These are phyloP conservation scores for Callosobruchus maculatus DNA, from an alignment of 2,888 invertebrate species.

Conservation along the genomic window DNA sequence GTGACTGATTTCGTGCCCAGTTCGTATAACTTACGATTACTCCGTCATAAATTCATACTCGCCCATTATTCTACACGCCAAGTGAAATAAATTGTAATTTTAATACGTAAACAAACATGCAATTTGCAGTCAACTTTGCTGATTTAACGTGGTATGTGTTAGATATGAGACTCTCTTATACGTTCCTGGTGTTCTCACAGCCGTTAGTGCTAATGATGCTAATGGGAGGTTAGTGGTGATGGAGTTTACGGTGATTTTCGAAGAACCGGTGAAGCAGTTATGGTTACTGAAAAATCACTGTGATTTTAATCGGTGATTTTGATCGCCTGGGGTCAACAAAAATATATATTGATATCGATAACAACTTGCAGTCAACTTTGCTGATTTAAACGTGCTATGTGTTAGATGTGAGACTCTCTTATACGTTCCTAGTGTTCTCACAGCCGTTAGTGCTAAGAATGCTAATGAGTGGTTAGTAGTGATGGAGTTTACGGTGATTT, in stretches of 20 bases:
- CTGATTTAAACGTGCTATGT: not conserved
- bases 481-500: too few species aligned
- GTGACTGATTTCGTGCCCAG: conserved; percentile 18
- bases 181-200: not conserved
- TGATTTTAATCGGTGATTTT: too few species aligned
- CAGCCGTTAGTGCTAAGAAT: not conserved
- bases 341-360: too few species aligned
- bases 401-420: not conserved
- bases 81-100: conserved; percentile 13
- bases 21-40: conserved; percentile 14
- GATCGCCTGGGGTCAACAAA: too few species aligned
- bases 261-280: too few species aligned
- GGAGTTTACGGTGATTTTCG: too few species aligned
- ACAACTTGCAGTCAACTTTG: not conserved
- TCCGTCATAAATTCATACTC: conserved; percentile 14
- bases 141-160: not conserved
- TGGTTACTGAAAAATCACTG: too few species aligned
- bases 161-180: not conserved
- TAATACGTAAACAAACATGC: not conserved
- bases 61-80: conserved; percentile 13
- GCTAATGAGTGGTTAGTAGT: not conserved
- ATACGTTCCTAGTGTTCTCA: not conserved
- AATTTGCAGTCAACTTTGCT: not conserved
- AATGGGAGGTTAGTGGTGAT: not conserved
- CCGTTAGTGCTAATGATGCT: not conserved